Evolutionary conservation across 2,888 invertebrate species (phyloP), one percentile per base, ranked within the genome.

Genomic region (Anodontia alba): DNA sequence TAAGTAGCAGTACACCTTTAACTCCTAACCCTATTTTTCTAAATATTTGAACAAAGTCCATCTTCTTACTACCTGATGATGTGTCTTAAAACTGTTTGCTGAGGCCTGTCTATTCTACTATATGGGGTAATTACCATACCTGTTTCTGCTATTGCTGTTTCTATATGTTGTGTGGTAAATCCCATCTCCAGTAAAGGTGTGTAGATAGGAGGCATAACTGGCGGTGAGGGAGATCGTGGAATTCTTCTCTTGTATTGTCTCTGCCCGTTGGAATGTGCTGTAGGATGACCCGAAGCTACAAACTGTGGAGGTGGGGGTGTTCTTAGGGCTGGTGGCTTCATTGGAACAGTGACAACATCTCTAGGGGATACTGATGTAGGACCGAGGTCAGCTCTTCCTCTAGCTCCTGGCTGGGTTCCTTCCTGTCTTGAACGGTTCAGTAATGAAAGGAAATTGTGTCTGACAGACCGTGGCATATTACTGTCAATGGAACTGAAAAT

Each of bases 111-210:
- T n/a, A n/a, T n/a, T n/a, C n/a, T n/a, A n/a, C n/a, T n/a, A n/a
- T n/a, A n/a, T n/a, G n/a, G n/a, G n/a, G n/a, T n/a, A n/a, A n/a
- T n/a, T n/a, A n/a, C n/a, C n/a, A n/a, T 69, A 95, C 96, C 95
- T 68, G 96, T 95, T n/a, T 95, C 95, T 78, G 93, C 92, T 57
- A 96, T 94, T 0, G 96, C 96, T 88, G 95, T 95, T 87, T 95
- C 94, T 73, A 96, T 96, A 86, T 96, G 96, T 54, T 95, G 93
- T 43, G 95, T 90, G 17, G 95, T 94, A 91, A 96, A 96, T 57
- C 96, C 96, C 96, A 96, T 96, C 92, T 96, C 96, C 71, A 96
- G 92, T 29, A 96, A 93, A 12, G 96, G 96, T 0, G 95, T 94
- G 0, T 95, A 95, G 33, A 96, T 95, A 1, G 96, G 95, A 0